These are phyloP conservation scores for Eristalinus aeneus DNA, from an alignment of 2,888 invertebrate genomes.

Conservation along the genomic window DNA sequence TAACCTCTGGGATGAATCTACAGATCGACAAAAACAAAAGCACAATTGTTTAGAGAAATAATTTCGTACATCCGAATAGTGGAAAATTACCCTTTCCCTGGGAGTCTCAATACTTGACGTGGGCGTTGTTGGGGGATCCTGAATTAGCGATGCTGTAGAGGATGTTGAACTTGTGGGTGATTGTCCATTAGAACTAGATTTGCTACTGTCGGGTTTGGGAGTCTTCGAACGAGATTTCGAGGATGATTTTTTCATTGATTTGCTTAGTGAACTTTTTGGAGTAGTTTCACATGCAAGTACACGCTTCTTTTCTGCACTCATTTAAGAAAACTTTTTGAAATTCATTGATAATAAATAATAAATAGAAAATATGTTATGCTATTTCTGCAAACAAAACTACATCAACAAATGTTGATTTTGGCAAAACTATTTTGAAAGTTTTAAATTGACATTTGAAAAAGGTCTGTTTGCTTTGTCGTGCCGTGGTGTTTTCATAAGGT, in stretches of 20 bases:
- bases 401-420: background rate
- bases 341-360: conserved; percentile 23
- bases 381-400: background rate
- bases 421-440: background rate
- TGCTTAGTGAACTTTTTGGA: conserved; percentile 74
- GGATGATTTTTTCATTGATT: conserved; percentile 77
- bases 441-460: background rate
- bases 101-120: conserved; percentile 72
- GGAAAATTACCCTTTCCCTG: conserved; percentile 64
- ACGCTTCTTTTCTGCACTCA: conserved; percentile 61
- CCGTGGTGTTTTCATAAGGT: background rate
- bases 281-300: conserved; percentile 72
- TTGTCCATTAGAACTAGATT: conserved; percentile 62
- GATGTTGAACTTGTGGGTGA: conserved; percentile 46
- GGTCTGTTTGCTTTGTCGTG: conserved; percentile 34
- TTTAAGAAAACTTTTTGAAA: conserved; percentile 1
- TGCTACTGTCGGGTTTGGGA: conserved; percentile 72
- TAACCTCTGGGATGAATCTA: conserved; percentile 77
- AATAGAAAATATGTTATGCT: background rate
- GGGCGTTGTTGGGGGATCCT: conserved; percentile 73
- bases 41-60: background rate
- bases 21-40: background rate
- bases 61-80: background rate
- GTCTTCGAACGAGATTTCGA: conserved; percentile 77
- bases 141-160: conserved; percentile 32